Conservation (phyloP, 2,888 invertebrate species). For the Tipula unca region DNA sequence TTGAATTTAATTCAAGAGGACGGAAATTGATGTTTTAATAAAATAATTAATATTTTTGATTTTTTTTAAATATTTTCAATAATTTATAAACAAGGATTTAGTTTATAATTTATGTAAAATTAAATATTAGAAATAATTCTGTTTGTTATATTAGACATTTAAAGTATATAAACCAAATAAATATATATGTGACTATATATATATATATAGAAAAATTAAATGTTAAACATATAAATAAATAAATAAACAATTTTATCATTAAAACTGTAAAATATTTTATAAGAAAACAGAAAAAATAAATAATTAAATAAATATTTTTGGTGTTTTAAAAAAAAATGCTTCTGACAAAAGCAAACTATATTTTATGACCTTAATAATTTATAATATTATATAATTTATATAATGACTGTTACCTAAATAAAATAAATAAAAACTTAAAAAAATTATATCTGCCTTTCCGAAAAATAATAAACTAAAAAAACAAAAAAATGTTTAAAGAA, state of each 20-base stretch:
- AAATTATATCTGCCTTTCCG: slow-evolving; percentile 8
- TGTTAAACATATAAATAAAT: neutral
- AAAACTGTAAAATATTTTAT: neutral
- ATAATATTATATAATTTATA: neutral
- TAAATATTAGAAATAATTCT: neutral
- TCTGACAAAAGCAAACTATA: neutral
- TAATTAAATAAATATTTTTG: neutral
- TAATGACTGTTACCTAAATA: neutral
- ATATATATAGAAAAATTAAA: neutral
- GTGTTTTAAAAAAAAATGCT: neutral
- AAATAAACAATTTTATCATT: neutral
- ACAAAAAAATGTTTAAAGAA: neutral
- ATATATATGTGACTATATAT: neutral
- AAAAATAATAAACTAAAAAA: neutral
- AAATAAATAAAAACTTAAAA: slow-evolving; percentile 9
- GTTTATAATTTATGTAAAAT: neutral
- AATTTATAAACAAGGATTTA: neutral
- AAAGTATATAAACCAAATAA: neutral
- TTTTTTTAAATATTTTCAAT: neutral
- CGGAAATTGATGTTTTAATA: too few species aligned
- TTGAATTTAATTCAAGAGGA: too few species aligned
- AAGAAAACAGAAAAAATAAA: neutral
- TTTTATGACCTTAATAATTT: neutral
- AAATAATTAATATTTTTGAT: too few species aligned
- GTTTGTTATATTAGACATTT: neutral